phyloP scores from a whole-genome alignment of 1,140 invertebrate genomes.

The Chironomus striatipennis region DNA sequence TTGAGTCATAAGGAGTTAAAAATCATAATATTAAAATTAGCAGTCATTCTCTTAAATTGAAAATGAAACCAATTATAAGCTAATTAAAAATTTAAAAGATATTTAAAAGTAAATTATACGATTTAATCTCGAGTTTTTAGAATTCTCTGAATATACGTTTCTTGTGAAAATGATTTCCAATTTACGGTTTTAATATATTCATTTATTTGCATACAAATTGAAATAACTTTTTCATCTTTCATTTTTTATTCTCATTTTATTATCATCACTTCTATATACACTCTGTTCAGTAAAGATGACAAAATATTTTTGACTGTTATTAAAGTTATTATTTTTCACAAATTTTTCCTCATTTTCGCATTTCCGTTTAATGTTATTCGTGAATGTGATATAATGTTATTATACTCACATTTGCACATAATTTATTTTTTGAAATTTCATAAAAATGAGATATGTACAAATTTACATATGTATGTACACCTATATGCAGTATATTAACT shows the following conservation, averaged over 20 bases:
- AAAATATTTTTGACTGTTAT: no score
- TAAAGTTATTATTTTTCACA: no score
- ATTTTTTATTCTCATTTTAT: not conserved
- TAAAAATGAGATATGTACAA: no score
- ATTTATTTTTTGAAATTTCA: constrained; percentile 15
- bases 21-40: not conserved
- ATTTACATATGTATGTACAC: constrained; percentile 26
- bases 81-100: constrained; percentile 19
- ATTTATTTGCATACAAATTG: constrained; percentile 11
- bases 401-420: constrained; percentile 22
- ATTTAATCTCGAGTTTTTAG: no score
- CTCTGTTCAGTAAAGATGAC: no score
- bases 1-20: no score
- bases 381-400: not conserved
- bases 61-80: no score
- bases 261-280: not conserved
- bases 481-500: not conserved
- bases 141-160: no score
- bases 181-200: not conserved
- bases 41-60: no score
- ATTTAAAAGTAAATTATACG: not conserved
- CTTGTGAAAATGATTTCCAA: no score
- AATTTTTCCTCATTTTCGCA: no score
- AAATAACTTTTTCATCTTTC: not conserved
- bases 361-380: no score